A percentile compares a stretch with the other conserved stretches of the same genome.
These are phyloP conservation scores for Haliclona indistincta DNA, from an alignment of 37 sponge, comb jelly and placozoan species.

Conservation along the genomic window DNA sequence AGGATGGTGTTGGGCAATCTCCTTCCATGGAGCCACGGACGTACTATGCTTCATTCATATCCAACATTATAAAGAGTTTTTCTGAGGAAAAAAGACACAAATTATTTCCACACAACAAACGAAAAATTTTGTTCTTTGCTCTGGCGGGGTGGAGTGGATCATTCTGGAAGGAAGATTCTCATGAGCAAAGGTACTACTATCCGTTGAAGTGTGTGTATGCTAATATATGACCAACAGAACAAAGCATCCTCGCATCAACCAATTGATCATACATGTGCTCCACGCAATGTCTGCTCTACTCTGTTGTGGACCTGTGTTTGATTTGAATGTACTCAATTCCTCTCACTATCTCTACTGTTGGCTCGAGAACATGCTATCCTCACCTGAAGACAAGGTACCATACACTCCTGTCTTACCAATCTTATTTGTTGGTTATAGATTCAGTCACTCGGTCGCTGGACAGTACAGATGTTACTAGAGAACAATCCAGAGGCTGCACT, in stretches of 20 bases:
- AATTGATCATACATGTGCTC: conserved; percentile 29
- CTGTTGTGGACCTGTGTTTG: conserved; percentile 88
- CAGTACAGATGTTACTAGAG: conserved; percentile 77
- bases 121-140: conserved; percentile 63
- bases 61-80: conserved; percentile 66
- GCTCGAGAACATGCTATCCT: conserved; percentile 79
- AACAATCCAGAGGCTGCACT: conserved; percentile 67
- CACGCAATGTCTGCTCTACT: conserved; percentile 91
- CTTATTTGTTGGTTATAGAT: conserved; percentile 32
- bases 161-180: conserved; percentile 7
- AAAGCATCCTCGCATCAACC: conserved; percentile 10
- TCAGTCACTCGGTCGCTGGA: conserved; percentile 69
- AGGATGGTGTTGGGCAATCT: neutral
- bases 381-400: conserved; percentile 56
- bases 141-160: conserved; percentile 77
- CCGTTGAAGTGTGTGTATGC: neutral
- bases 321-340: conserved; percentile 58
- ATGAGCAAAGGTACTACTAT: neutral
- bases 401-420: neutral
- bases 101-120: conserved; percentile 52
- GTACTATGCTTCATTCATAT: conserved; percentile 59
- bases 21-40: conserved; percentile 49
- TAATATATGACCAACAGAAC: neutral
- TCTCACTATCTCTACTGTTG: conserved; percentile 73
- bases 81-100: conserved; percentile 43